Evolutionary conservation across 2,113 vertebrate genomes (phyloP).

Genomic region (Albula glossodonta): DNA sequence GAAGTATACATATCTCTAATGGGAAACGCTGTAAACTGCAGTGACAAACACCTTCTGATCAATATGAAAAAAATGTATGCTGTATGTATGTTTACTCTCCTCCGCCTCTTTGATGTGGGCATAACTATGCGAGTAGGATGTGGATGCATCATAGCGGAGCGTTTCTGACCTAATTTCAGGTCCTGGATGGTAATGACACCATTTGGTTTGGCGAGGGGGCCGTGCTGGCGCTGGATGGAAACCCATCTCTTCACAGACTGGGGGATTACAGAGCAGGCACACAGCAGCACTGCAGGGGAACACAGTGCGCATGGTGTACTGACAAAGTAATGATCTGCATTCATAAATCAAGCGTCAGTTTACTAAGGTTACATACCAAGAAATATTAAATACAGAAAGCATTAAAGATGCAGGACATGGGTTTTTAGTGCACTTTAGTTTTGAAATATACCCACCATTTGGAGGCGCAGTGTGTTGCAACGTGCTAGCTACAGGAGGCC

Average conservation of each 20-base stretch:
- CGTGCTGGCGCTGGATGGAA: background rate
- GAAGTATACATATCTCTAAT: too few species aligned
- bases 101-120: background rate
- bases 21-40: too few species aligned
- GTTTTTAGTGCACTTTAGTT: background rate
- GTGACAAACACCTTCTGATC: too few species aligned
- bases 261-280: background rate
- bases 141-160: background rate
- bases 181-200: conserved; percentile 7
- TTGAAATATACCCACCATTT: conserved; percentile 2
- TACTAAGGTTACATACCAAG: background rate
- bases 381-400: background rate
- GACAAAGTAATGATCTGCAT: background rate
- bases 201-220: conserved; percentile 6
- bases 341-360: background rate
- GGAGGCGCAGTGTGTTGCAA: conserved; percentile 39
- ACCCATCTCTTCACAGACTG: background rate
- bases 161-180: conserved; percentile 9
- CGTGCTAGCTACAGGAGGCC: background rate
- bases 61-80: too few species aligned
- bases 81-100: background rate
- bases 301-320: background rate
- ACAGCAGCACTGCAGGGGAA: background rate
- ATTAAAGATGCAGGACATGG: background rate
- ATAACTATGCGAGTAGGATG: background rate